Evolutionary conservation across 2,797 vertebrate genomes (phyloP).

Genomic region (Micrastur ruficollis): DNA sequence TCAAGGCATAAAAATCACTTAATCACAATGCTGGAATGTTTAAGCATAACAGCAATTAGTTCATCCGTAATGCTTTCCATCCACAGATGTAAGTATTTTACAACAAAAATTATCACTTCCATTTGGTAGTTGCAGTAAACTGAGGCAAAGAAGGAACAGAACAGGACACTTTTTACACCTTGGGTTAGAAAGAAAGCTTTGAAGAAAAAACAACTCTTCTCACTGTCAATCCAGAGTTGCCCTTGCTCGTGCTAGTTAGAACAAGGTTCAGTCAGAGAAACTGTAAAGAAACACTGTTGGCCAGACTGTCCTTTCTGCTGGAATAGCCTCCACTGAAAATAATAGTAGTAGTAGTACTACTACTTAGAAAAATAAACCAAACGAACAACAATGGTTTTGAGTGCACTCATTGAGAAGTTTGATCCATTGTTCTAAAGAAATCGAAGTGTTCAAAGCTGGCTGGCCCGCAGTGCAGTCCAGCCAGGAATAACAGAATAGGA

Average conservation of each 20-base stretch:
- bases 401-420: neutral
- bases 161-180: neutral
- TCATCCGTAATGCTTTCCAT: conserved; percentile 24
- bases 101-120: conserved; percentile 14
- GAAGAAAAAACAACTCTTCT: neutral
- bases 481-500: neutral
- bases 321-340: neutral
- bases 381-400: neutral
- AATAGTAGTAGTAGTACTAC: neutral
- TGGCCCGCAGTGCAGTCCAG: neutral
- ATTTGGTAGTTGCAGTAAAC: conserved; percentile 35
- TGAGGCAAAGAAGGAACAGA: neutral
- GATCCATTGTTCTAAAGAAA: neutral
- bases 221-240: neutral
- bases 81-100: conserved; percentile 12
- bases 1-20: conserved; percentile 39
- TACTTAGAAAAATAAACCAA: neutral
- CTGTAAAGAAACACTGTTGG: neutral
- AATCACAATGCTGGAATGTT: neutral
- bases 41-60: conserved; percentile 33
- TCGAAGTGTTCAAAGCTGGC: neutral
- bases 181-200: neutral
- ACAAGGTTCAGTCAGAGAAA: neutral
- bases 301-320: neutral
- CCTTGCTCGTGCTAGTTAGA: neutral